Evolutionary conservation across 2,797 vertebrate species (phyloP), one percentile per base, ranked within the genome.

Genomic region (Carapus acus): DNA sequence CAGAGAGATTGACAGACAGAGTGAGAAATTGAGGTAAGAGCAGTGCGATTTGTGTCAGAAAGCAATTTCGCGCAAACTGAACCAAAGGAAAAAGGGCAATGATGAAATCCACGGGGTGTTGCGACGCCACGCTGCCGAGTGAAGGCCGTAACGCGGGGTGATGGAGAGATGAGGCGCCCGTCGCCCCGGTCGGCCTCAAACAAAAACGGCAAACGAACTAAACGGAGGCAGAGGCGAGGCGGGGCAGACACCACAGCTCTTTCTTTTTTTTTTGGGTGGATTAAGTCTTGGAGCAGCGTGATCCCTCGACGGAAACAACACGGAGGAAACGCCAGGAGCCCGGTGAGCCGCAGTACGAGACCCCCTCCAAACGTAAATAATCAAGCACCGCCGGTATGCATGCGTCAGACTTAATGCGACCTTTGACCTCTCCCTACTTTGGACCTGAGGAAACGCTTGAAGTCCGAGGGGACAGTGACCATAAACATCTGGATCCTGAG

Each of bases 401-500:
- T 27, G 24, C 24, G n/a, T n/a, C n/a, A n/a, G n/a, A 27, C 24
- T 27, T 4, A 27, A 9, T 9, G 56, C 5, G 40, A 60, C 50
- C 47, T 49, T 12, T 24, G 46, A 42, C 46, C 54, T 27, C 24
- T 27, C 24, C 88, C 37, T 92, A 93, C 90, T 92, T 93, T 91
- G 79, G 87, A 85, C 69, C 53, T 52, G 76, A 79, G 71, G 17
- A 73, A 78, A 71, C 70, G 59, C 53, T 80, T 78, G 85, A 90
- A 81, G 74, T 82, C 78, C 80, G 83, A 86, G 80, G 83, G 84
- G 77, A 90, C 71, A 81, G 86, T 86, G 78, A 91, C 84, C 80
- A 90, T 54, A 69, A 83, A 65, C 68, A 91, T 89, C 80, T 85
- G 85, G 84, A 91, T 76, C 84, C 86, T 85, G 83, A 91, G 82